A percentile compares a stretch with the other conserved stretches of the same genome.
Conservation (phyloP, 2,888 invertebrate genomes). For the Cyclophora punctaria region DNA sequence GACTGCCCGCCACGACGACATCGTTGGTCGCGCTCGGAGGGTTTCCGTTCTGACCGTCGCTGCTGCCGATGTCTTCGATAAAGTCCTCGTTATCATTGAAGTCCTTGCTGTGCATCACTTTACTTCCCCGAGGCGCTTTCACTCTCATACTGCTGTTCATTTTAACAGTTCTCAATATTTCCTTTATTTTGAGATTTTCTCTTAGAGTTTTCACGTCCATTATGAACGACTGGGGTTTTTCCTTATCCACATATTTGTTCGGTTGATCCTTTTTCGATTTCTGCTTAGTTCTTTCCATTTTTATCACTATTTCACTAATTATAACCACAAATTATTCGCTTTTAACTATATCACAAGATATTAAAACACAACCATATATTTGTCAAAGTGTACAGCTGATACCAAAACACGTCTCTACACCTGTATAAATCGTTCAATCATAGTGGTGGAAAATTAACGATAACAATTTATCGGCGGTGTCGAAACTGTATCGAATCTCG, state of each 20-base stretch:
- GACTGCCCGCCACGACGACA: slow-evolving; percentile 28
- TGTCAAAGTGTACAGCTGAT: slow-evolving; percentile 14
- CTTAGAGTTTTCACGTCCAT: slow-evolving; percentile 54
- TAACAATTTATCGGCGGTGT: slow-evolving; percentile 43
- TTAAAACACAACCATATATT: slow-evolving; percentile 12
- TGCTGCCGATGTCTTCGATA: slow-evolving; percentile 27
- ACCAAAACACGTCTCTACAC: slow-evolving; percentile 42
- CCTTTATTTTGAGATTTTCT: slow-evolving; percentile 61
- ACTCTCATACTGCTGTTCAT: slow-evolving; percentile 63
- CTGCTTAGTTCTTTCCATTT: slow-evolving; percentile 53
- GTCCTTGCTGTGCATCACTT: slow-evolving; percentile 54
- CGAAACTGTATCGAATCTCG: slow-evolving; percentile 25
- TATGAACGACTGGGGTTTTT: slow-evolving; percentile 38
- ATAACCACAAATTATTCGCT: slow-evolving; percentile 10
- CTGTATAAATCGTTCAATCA: slow-evolving; percentile 55
- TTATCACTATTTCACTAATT: slow-evolving; percentile 5
- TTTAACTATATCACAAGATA: slow-evolving; percentile 11
- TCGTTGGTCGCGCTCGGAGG: slow-evolving; percentile 42
- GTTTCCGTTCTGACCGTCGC: slow-evolving; percentile 17
- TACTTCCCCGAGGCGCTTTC: slow-evolving; percentile 53
- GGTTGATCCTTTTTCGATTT: slow-evolving; percentile 51
- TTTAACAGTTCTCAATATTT: slow-evolving; percentile 60
- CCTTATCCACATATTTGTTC: slow-evolving; percentile 39
- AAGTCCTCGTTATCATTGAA: slow-evolving; percentile 47
- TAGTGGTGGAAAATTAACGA: slow-evolving; percentile 43